These are phyloP conservation scores for Bungarus multicinctus DNA, from an alignment of 2,113 vertebrate species.

Conservation along the genomic window DNA sequence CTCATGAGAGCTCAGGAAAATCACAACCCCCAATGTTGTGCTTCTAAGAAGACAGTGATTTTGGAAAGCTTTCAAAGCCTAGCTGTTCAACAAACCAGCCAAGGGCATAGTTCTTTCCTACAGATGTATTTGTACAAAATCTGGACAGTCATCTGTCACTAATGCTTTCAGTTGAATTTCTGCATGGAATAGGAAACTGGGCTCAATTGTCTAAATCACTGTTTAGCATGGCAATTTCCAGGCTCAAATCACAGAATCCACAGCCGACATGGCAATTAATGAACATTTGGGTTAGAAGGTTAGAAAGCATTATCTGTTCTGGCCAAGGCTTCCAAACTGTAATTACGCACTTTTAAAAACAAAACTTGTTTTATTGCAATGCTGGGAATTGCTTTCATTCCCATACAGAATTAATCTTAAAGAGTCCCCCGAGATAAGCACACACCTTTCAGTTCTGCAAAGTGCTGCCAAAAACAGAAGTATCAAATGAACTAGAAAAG, in stretches of 20 bases:
- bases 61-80: neutral
- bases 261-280: neutral
- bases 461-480: too few species aligned
- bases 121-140: neutral
- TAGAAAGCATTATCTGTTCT: neutral
- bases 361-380: too few species aligned
- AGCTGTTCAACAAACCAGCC: neutral
- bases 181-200: neutral
- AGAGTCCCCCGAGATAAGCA: too few species aligned
- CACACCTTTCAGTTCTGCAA: too few species aligned
- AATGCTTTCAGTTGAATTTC: neutral
- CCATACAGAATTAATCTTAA: too few species aligned
- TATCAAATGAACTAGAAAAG: too few species aligned
- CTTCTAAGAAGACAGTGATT: neutral
- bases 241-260: neutral
- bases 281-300: neutral
- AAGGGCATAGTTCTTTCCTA: neutral
- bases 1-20: neutral
- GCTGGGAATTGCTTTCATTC: too few species aligned
- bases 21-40: neutral
- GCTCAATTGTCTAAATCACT: neutral
- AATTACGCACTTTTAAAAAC: too few species aligned
- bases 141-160: neutral
- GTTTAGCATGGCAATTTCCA: neutral
- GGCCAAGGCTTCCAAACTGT: too few species aligned